phyloP scores from a whole-genome alignment of 2,797 vertebrate genomes.

The Tachyglossus aculeatus region DNA sequence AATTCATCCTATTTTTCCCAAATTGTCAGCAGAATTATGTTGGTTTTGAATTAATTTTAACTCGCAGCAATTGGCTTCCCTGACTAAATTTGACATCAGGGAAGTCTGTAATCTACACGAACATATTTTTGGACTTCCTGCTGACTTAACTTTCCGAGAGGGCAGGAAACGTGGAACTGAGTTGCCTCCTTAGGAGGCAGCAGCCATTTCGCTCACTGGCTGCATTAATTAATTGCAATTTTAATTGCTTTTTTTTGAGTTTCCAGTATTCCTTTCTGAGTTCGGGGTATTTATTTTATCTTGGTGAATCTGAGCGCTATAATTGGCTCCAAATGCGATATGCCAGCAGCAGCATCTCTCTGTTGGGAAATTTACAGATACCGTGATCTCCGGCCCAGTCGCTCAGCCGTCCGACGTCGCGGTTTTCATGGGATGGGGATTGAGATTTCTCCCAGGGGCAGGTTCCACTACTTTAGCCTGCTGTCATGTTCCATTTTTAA shows the following conservation, averaged over 20 bases:
- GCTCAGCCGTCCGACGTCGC: no score
- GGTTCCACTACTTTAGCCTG: no score
- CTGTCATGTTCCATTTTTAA: no score
- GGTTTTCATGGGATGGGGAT: no score
- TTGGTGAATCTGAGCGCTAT: neutral
- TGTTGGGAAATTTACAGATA: neutral
- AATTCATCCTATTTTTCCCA: neutral
- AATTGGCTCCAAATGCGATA: neutral
- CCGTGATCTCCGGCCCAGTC: neutral
- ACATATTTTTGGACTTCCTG: neutral
- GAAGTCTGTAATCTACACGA: neutral
- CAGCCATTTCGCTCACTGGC: no score
- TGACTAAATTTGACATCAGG: constrained; percentile 15
- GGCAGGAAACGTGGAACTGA: neutral
- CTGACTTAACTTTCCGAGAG: neutral
- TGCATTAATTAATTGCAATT: rapidly evolving
- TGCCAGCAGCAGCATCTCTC: neutral
- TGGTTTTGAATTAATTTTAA: constrained; percentile 36
- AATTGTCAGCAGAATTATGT: neutral
- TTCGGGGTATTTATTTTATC: neutral
- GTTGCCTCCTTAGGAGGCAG: neutral
- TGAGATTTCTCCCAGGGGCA: no score
- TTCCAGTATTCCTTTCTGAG: neutral
- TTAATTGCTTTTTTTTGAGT: neutral
- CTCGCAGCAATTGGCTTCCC: neutral